These are phyloP conservation scores for Nomia melanderi DNA, from an alignment of 1,140 invertebrate species.

Conservation along the genomic window DNA sequence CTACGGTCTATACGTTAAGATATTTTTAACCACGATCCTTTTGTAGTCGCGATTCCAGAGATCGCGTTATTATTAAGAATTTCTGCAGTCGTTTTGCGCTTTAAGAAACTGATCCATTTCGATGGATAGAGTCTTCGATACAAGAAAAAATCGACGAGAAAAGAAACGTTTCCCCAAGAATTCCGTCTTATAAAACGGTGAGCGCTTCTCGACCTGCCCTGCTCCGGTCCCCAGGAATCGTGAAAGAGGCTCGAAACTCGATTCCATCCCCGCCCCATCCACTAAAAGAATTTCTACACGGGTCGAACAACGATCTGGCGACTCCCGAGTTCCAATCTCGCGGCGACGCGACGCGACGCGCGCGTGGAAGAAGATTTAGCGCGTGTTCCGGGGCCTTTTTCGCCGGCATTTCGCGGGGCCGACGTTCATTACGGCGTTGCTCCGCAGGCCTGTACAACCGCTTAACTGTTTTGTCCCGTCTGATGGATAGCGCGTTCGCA, in stretches of 20 bases:
- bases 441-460: conserved; percentile 55
- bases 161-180: too few relatives aligned
- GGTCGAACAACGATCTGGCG: conserved; percentile 13
- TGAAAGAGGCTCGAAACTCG: background rate
- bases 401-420: conserved; percentile 43
- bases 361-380: conserved; percentile 37
- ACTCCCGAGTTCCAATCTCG: background rate
- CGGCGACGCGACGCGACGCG: background rate
- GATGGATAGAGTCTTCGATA: too few relatives aligned
- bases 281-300: conserved; percentile 9
- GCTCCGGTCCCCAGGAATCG: too few relatives aligned
- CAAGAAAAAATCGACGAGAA: too few relatives aligned
- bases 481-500: conserved; percentile 76
- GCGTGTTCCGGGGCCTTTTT: conserved; percentile 53
- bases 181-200: too few relatives aligned
- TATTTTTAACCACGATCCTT: too few relatives aligned
- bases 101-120: too few relatives aligned
- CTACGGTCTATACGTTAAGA: too few relatives aligned
- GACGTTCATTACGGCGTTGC: conserved; percentile 58
- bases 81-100: too few relatives aligned
- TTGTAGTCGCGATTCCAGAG: too few relatives aligned
- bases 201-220: too few relatives aligned
- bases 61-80: too few relatives aligned
- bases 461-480: conserved; percentile 73
- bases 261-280: background rate